These are phyloP conservation scores for Myripristis murdjan DNA, from an alignment of 2,797 vertebrate genomes.

Conservation along the genomic window DNA sequence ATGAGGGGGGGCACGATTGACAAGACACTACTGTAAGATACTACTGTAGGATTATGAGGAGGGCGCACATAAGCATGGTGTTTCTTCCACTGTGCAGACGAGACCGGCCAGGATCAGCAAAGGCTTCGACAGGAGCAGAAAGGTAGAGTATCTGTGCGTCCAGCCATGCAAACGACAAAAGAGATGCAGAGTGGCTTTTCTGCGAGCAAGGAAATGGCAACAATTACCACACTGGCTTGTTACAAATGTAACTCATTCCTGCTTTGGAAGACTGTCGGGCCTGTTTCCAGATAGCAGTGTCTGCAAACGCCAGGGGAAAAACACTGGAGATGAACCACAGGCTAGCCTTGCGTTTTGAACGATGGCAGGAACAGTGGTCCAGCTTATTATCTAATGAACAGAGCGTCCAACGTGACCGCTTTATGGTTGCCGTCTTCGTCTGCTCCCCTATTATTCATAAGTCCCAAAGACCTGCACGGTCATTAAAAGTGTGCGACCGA, in stretches of 20 bases:
- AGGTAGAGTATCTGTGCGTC: slow-evolving; percentile 8
- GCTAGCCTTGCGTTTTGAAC: slow-evolving; percentile 14
- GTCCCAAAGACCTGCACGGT: slow-evolving; percentile 32
- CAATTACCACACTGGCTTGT: slow-evolving; percentile 16
- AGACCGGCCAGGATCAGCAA: slow-evolving; percentile 1
- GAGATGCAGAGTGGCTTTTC: not conserved
- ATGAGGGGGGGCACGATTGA: slow-evolving; percentile 3
- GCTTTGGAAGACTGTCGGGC: slow-evolving; percentile 2
- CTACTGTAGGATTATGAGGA: not conserved
- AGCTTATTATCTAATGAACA: not conserved
- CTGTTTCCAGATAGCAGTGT: slow-evolving; percentile 9
- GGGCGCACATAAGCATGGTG: not conserved
- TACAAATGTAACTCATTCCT: slow-evolving; percentile 12
- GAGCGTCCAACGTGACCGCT: slow-evolving; percentile 8
- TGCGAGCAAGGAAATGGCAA: slow-evolving; percentile 30
- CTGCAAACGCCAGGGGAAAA: not conserved
- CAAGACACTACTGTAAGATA: too few relatives aligned
- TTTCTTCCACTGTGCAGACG: not conserved
- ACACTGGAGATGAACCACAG: slow-evolving; percentile 3
- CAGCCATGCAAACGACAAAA: slow-evolving; percentile 9
- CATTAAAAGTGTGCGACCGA: slow-evolving; percentile 48
- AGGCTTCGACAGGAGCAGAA: slow-evolving; percentile 1
- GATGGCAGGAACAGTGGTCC: slow-evolving; percentile 2
- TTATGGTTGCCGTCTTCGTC: slow-evolving; percentile 22
- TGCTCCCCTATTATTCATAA: slow-evolving; percentile 18